Evolutionary conservation across 35 echinoderm and acorn worm species (phyloP).

Genomic region (Lytechinus pictus): DNA sequence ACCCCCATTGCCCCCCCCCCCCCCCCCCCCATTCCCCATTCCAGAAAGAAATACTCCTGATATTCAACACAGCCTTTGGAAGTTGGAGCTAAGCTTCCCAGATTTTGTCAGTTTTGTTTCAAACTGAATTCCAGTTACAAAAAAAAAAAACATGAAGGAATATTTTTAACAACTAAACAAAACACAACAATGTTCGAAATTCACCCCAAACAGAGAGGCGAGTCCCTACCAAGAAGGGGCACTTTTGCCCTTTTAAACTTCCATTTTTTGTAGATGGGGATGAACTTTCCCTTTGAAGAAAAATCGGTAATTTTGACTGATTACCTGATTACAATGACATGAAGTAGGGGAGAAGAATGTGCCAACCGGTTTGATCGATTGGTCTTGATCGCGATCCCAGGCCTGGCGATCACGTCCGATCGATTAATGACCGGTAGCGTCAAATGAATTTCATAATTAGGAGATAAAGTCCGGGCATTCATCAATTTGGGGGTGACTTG

Average conservation of each 20-base stretch:
- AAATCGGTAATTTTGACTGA: not conserved
- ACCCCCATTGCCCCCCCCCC: too few relatives aligned
- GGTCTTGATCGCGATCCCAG: not conserved
- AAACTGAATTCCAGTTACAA: too few relatives aligned
- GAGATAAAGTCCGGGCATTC: not conserved
- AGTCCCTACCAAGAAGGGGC: too few relatives aligned
- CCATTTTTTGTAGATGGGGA: too few relatives aligned
- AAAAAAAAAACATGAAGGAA: not conserved
- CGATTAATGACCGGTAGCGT: conserved; percentile 9
- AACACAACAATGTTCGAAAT: not conserved
- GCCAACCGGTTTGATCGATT: not conserved
- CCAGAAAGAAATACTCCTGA: too few relatives aligned
- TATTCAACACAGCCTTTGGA: too few relatives aligned
- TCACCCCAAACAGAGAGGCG: not conserved
- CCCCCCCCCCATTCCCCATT: too few relatives aligned
- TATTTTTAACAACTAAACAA: not conserved
- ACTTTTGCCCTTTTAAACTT: too few relatives aligned
- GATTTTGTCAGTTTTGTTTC: too few relatives aligned
- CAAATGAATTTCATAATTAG: conserved; percentile 20
- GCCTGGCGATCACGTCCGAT: not conserved
- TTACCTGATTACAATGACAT: not conserved
- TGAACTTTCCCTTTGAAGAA: too few relatives aligned
- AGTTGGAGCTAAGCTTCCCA: too few relatives aligned
- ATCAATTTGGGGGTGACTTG: not conserved
- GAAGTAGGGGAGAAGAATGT: not conserved